Percentiles rank a stretch among this genome's conserved stretches.
Evolutionary conservation across 2,113 vertebrate species (phyloP).

Genomic region (Mugil cephalus): DNA sequence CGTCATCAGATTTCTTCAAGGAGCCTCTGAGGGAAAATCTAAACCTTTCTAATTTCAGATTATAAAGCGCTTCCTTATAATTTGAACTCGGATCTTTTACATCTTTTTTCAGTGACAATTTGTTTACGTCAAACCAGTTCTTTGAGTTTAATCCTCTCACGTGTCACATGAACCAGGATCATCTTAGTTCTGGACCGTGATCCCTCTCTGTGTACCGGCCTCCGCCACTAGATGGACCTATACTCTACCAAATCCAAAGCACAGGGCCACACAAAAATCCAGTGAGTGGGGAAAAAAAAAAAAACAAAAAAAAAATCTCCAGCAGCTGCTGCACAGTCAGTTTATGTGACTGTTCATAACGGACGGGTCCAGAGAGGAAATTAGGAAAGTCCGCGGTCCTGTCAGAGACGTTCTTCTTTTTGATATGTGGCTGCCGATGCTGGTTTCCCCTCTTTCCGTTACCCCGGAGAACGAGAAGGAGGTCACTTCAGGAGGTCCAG

Average conservation of each 20-base stretch:
- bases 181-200: neutral
- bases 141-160: too few species aligned
- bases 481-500: conserved; percentile 23
- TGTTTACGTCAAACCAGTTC: too few species aligned
- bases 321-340: conserved; percentile 22
- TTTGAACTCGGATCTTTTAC: too few species aligned
- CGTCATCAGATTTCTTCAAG: too few species aligned
- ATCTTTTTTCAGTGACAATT: too few species aligned
- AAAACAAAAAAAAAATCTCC: conserved; percentile 33
- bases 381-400: neutral
- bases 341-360: conserved; percentile 27
- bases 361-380: conserved; percentile 5
- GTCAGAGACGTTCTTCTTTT: conserved; percentile 12
- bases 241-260: conserved; percentile 31
- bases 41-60: too few species aligned
- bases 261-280: neutral
- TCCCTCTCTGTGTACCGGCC: neutral
- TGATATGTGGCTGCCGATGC: conserved; percentile 22
- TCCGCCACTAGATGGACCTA: conserved; percentile 55
- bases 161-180: too few species aligned
- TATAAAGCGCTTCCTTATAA: too few species aligned
- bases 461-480: conserved; percentile 19
- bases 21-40: too few species aligned
- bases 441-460: conserved; percentile 1
- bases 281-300: too few species aligned